Conservation (phyloP, 2,888 invertebrate species). For the Ectemnius cavifrons region DNA sequence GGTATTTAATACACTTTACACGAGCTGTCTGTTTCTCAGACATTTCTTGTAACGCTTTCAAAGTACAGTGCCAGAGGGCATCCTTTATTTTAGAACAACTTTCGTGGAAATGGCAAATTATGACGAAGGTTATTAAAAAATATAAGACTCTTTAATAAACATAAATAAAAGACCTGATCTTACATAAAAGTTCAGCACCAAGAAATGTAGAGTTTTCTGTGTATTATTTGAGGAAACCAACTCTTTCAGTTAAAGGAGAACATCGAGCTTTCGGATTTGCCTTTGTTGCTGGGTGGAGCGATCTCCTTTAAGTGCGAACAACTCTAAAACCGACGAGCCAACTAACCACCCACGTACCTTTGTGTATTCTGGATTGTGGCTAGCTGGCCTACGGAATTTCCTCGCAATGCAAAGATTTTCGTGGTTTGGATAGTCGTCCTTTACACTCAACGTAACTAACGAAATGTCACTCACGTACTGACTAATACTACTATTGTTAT, state of each 20-base stretch:
- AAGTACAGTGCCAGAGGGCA: no score
- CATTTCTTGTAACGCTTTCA: neutral
- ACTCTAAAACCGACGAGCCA: slow-evolving; percentile 28
- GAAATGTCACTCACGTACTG: slow-evolving; percentile 22
- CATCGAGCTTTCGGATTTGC: no score
- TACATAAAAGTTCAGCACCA: no score
- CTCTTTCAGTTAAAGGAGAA: no score
- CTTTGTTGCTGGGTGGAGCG: slow-evolving; percentile 20
- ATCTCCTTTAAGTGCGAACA: slow-evolving; percentile 50
- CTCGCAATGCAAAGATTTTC: slow-evolving; percentile 35
- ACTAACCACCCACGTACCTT: slow-evolving; percentile 46
- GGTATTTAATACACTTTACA: neutral
- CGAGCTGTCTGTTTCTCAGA: neutral
- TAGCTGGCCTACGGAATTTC: slow-evolving; percentile 45
- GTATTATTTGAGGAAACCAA: no score
- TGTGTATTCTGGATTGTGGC: slow-evolving; percentile 44
- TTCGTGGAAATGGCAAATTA: neutral
- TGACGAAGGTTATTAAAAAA: no score
- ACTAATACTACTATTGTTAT: slow-evolving; percentile 13
- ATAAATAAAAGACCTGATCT: no score
- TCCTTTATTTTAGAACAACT: slow-evolving; percentile 18
- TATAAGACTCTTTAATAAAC: no score
- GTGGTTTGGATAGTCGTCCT: slow-evolving; percentile 10
- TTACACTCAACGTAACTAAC: slow-evolving; percentile 10
- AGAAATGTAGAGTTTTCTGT: no score